Evolutionary conservation across 2,888 invertebrate genomes (phyloP).

Genomic region (Phalangium opilio): DNA sequence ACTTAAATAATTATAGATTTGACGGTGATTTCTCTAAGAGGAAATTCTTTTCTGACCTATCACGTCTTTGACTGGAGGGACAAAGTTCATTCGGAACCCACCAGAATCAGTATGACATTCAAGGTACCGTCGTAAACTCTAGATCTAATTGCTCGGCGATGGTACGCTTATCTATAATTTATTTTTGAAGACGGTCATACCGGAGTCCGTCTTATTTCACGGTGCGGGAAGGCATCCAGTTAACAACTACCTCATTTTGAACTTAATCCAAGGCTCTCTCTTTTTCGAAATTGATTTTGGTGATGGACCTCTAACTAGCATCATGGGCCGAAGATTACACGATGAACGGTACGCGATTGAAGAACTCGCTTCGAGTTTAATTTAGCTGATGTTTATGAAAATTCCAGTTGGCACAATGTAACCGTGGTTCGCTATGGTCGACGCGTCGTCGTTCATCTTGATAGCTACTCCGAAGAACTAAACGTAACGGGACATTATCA

Average conservation of each 20-base stretch:
- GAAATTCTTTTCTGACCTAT: slow-evolving; percentile 83
- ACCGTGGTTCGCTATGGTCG: slow-evolving; percentile 67
- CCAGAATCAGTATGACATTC: slow-evolving; percentile 73
- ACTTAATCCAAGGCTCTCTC: slow-evolving; percentile 58
- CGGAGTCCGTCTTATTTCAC: slow-evolving; percentile 80
- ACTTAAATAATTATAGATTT: slow-evolving; percentile 45
- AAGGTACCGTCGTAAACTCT: background rate
- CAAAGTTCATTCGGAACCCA: slow-evolving; percentile 69
- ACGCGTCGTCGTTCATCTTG: slow-evolving; percentile 55
- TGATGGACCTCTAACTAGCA: slow-evolving; percentile 42
- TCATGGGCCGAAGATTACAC: slow-evolving; percentile 27
- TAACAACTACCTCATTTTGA: slow-evolving; percentile 76
- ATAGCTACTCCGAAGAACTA: slow-evolving; percentile 46
- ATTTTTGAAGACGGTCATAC: slow-evolving; percentile 62
- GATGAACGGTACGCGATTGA: slow-evolving; percentile 25
- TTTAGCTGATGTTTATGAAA: too few species aligned
- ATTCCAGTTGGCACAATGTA: slow-evolving; percentile 69
- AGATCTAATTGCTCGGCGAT: background rate
- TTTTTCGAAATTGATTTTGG: slow-evolving; percentile 78
- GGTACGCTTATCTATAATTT: slow-evolving; percentile 5
- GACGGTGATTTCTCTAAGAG: slow-evolving; percentile 67
- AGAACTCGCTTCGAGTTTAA: background rate
- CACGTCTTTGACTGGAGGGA: slow-evolving; percentile 85
- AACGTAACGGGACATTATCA: slow-evolving; percentile 51
- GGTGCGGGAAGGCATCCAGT: slow-evolving; percentile 72